Conservation (phyloP, 1,140 invertebrate genomes). For the Drosophila ambigua region DNA sequence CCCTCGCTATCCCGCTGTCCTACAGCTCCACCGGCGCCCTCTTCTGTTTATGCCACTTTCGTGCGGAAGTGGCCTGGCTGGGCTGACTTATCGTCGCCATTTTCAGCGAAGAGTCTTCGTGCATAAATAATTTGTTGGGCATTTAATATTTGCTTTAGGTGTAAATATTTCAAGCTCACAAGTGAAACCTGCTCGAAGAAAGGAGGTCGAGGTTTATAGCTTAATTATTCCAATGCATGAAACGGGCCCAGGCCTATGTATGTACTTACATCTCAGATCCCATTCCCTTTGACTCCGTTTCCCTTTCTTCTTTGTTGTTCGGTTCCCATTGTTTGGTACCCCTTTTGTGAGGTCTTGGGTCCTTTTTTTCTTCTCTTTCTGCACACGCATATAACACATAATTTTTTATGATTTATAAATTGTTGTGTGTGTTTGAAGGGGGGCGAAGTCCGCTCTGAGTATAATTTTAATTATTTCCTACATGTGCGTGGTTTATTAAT, state of each 20-base stretch:
- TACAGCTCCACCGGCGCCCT: constrained; percentile 6
- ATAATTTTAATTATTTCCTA: constrained; percentile 75
- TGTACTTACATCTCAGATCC: too few relatives aligned
- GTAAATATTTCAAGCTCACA: constrained; percentile 82
- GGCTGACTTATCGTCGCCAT: constrained; percentile 78
- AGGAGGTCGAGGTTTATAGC: constrained; percentile 81
- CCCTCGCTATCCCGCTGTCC: too few relatives aligned
- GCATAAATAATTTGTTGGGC: constrained; percentile 77
- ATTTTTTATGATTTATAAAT: constrained; percentile 82
- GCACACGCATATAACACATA: constrained; percentile 73
- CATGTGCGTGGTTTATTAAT: constrained; percentile 71
- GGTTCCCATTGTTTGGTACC: constrained; percentile 25
- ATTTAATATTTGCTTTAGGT: constrained; percentile 80
- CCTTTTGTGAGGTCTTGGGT: constrained; percentile 14
- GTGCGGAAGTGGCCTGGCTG: constrained; percentile 71
- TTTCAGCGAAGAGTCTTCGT: constrained; percentile 64
- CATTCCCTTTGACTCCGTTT: constrained; percentile 39
- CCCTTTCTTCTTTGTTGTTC: constrained; percentile 27
- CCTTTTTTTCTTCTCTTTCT: constrained; percentile 28
- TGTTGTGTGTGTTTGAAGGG: constrained; percentile 23
- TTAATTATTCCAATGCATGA: constrained; percentile 81
- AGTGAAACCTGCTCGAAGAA: constrained; percentile 46
- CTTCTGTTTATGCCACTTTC: constrained; percentile 57
- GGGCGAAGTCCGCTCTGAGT: neutral
- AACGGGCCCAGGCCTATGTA: constrained; percentile 40